Evolutionary conservation across 2,888 invertebrate genomes (phyloP).

Genomic region (Aleiodes leptofemur): DNA sequence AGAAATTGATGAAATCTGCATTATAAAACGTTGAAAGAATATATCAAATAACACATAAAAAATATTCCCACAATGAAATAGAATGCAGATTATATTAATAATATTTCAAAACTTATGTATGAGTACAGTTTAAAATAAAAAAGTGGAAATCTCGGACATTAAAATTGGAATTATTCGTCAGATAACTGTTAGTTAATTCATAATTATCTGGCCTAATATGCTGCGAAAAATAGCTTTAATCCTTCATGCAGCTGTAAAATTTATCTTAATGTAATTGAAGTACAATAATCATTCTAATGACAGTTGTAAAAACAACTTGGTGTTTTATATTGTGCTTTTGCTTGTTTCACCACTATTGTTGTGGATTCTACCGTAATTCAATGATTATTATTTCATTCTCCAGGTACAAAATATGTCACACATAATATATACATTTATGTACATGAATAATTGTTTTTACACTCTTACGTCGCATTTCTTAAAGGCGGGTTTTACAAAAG

Average conservation of each 20-base stretch:
- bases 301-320: neutral
- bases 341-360: conserved; percentile 7
- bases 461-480: conserved; percentile 47
- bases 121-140: neutral
- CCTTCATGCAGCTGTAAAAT: no score
- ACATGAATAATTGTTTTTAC: conserved; percentile 39
- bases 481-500: conserved; percentile 63
- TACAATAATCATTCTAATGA: no score
- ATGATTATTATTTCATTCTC: conserved; percentile 7
- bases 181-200: no score
- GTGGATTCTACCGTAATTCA: conserved; percentile 1
- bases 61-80: neutral
- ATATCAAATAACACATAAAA: no score
- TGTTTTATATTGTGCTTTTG: conserved; percentile 23
- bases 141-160: neutral
- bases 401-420: conserved; percentile 44
- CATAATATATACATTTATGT: conserved; percentile 34
- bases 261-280: no score
- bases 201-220: no score
- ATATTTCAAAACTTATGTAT: conserved; percentile 12
- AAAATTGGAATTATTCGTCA: neutral
- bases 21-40: no score
- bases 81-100: neutral
- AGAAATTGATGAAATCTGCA: conserved; percentile 1
- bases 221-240: no score